Evolutionary conservation across 2,797 vertebrate species (phyloP).

Genomic region (Catostomus latipinnis): DNA sequence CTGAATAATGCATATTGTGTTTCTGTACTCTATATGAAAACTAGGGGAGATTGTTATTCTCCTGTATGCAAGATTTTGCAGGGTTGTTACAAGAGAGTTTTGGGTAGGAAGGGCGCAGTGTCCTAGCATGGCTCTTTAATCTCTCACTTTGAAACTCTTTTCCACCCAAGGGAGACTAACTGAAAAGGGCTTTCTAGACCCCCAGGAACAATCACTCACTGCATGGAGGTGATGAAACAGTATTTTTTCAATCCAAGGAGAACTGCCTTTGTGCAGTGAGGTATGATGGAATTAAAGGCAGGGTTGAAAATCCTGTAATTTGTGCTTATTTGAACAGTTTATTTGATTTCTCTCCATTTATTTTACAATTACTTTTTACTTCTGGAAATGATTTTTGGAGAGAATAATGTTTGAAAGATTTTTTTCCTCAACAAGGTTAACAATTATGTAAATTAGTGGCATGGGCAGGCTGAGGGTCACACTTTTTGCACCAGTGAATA

Average conservation of each 20-base stretch:
- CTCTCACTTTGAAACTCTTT: slow-evolving; percentile 32
- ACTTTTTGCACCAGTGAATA: not conserved
- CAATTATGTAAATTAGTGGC: not conserved
- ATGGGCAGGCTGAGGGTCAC: too few species aligned
- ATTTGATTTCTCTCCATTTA: slow-evolving; percentile 7
- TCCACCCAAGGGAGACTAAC: slow-evolving; percentile 34
- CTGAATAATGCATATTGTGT: slow-evolving; percentile 53
- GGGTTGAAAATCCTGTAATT: not conserved
- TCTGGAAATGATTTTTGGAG: too few species aligned
- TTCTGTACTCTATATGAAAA: slow-evolving; percentile 36
- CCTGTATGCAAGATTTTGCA: slow-evolving; percentile 21
- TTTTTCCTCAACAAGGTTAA: not conserved
- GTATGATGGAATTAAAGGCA: slow-evolving; percentile 35
- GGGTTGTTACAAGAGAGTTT: slow-evolving; percentile 32
- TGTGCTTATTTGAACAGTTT: slow-evolving; percentile 26
- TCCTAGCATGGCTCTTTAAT: slow-evolving; percentile 47
- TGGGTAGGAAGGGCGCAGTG: slow-evolving; percentile 31
- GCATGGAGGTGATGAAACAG: slow-evolving; percentile 42
- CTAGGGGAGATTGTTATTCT: slow-evolving; percentile 29
- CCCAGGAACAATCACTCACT: slow-evolving; percentile 32
- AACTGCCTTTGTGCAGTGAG: slow-evolving; percentile 46
- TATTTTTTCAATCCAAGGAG: slow-evolving; percentile 43
- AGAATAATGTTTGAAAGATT: not conserved
- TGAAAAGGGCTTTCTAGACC: slow-evolving; percentile 37
- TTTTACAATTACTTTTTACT: not conserved